Conservation (phyloP, 1,140 invertebrate species). For the Tetragnatha versicolor region DNA sequence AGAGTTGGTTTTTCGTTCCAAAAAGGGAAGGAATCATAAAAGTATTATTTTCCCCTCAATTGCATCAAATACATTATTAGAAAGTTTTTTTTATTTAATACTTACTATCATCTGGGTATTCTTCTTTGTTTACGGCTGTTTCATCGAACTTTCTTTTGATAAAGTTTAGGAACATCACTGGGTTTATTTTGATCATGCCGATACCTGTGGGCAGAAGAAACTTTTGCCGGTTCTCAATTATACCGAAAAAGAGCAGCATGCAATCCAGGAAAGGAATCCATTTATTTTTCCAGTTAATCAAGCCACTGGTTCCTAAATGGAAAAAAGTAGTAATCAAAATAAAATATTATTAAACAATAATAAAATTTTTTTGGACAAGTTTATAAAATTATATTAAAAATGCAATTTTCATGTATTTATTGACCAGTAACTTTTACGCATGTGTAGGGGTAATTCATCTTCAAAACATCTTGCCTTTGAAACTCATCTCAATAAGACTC, state of each 20-base stretch:
- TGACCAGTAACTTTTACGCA: neutral
- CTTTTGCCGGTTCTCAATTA: neutral
- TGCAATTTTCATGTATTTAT: neutral
- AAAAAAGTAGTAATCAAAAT: neutral
- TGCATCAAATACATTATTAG: too few species aligned
- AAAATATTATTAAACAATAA: neutral
- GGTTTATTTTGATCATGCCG: slow-evolving; percentile 15
- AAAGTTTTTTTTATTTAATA: neutral
- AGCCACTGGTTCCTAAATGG: neutral
- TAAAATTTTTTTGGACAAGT: neutral
- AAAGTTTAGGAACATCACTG: neutral
- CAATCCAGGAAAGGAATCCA: slow-evolving; percentile 36
- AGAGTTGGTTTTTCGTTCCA: too few species aligned
- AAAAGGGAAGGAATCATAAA: too few species aligned
- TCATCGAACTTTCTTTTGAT: neutral
- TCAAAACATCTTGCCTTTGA: slow-evolving; percentile 11
- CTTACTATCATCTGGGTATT: neutral
- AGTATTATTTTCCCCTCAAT: too few species aligned
- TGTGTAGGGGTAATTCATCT: neutral
- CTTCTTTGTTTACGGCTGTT: neutral
- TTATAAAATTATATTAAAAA: neutral
- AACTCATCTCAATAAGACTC: slow-evolving; percentile 60
- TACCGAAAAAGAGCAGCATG: neutral
- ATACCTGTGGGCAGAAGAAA: neutral
- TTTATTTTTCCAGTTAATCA: slow-evolving; percentile 6